These are phyloP conservation scores for Phaethon lepturus DNA, from an alignment of 2,113 vertebrate genomes.

Conservation along the genomic window DNA sequence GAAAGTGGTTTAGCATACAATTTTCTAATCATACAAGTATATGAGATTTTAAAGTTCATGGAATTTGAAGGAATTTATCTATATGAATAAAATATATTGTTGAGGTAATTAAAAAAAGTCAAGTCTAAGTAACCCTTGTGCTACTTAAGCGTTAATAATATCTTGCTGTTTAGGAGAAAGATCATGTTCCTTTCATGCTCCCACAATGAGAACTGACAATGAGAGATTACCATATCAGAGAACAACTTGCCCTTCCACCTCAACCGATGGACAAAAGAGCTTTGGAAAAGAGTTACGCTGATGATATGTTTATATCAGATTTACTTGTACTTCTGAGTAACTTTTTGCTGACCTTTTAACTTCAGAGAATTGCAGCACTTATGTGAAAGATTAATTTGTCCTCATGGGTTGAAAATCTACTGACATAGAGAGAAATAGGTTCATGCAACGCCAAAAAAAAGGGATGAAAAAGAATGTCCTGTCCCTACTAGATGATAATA, in stretches of 20 bases:
- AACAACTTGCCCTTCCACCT: not conserved
- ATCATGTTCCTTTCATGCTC: not conserved
- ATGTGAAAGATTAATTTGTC: not conserved
- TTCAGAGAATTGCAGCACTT: not conserved
- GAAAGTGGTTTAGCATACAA: not conserved
- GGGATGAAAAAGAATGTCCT: not conserved
- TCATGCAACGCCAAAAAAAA: not conserved
- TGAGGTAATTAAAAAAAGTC: not conserved
- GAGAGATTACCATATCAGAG: not conserved
- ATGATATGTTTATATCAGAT: not conserved
- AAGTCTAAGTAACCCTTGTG: not conserved
- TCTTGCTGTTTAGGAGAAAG: not conserved
- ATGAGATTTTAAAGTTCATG: not conserved
- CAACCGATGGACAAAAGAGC: not conserved
- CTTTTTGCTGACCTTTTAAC: not conserved
- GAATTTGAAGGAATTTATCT: not conserved
- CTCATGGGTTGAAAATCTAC: not conserved
- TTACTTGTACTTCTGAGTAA: not conserved
- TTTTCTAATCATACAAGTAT: not conserved
- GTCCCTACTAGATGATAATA: not conserved
- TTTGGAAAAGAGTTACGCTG: not conserved
- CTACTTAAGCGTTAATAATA: not conserved
- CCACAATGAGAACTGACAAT: not conserved
- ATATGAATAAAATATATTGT: not conserved
- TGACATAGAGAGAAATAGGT: not conserved